These are phyloP conservation scores for Simalia tracyae DNA, from an alignment of 2,797 vertebrate genomes.

Conservation along the genomic window DNA sequence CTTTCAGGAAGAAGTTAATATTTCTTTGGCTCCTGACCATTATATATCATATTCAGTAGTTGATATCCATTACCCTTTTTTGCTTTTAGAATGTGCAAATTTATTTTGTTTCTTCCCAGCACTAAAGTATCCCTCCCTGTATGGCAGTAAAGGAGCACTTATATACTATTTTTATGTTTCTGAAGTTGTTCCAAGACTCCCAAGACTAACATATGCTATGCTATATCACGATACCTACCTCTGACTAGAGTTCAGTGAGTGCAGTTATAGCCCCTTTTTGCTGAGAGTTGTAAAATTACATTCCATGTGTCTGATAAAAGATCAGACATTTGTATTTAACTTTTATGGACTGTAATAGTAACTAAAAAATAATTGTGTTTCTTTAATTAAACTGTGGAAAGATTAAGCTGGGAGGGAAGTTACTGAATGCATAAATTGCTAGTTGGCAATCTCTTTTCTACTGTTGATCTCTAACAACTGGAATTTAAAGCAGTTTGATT, in stretches of 20 bases:
- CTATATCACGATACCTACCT: neutral
- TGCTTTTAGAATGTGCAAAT: neutral
- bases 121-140: neutral
- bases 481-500: neutral
- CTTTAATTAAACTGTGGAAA: neutral
- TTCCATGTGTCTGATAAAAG: neutral
- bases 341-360: neutral
- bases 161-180: neutral
- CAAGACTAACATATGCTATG: neutral
- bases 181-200: neutral
- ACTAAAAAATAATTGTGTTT: neutral
- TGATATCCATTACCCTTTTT: neutral
- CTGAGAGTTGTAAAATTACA: neutral
- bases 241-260: neutral
- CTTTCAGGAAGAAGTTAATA: neutral
- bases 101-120: neutral
- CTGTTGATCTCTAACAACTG: neutral
- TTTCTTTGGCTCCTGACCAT: neutral
- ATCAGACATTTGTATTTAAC: neutral
- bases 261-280: neutral
- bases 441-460: neutral
- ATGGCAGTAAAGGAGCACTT: neutral
- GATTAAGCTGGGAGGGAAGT: too few species aligned
- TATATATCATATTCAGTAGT: neutral
- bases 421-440: neutral